Conservation (phyloP, 2,113 vertebrate species). For the Thalassoma bifasciatum region DNA sequence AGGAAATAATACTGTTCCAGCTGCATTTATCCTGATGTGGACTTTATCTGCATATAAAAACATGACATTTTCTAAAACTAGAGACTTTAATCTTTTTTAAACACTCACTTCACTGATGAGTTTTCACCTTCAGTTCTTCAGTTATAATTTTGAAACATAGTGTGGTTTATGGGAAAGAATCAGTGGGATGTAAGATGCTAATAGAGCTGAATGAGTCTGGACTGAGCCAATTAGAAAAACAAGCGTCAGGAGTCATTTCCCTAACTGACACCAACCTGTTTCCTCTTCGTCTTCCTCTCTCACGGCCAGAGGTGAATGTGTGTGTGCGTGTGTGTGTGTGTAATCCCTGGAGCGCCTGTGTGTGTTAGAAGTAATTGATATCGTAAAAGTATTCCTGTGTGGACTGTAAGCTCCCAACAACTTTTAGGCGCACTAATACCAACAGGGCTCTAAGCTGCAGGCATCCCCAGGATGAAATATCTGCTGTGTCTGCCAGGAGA, state of each 20-base stretch:
- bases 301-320: slow-evolving; percentile 22
- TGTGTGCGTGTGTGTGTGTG: slow-evolving; percentile 8
- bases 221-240: slow-evolving; percentile 72
- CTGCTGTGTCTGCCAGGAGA: slow-evolving; percentile 78
- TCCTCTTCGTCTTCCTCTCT: slow-evolving; percentile 23
- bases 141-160: too few species aligned
- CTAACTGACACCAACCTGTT: slow-evolving; percentile 63
- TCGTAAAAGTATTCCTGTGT: slow-evolving; percentile 66
- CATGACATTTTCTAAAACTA: too few species aligned
- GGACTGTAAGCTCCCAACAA: slow-evolving; percentile 70
- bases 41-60: too few species aligned
- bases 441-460: slow-evolving; percentile 72
- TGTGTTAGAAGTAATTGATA: slow-evolving; percentile 67
- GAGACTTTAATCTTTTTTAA: too few species aligned
- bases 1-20: too few species aligned
- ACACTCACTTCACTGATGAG: too few species aligned
- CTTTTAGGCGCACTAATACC: slow-evolving; percentile 75
- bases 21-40: too few species aligned
- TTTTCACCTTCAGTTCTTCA: too few species aligned
- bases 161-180: too few species aligned
- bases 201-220: slow-evolving; percentile 65
- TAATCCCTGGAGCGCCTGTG: slow-evolving; percentile 33
- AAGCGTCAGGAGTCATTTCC: slow-evolving; percentile 59
- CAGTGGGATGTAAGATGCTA: too few species aligned
- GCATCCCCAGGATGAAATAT: slow-evolving; percentile 78